Evolutionary conservation across 1,140 invertebrate species (phyloP).

Genomic region (Papilio polytes): DNA sequence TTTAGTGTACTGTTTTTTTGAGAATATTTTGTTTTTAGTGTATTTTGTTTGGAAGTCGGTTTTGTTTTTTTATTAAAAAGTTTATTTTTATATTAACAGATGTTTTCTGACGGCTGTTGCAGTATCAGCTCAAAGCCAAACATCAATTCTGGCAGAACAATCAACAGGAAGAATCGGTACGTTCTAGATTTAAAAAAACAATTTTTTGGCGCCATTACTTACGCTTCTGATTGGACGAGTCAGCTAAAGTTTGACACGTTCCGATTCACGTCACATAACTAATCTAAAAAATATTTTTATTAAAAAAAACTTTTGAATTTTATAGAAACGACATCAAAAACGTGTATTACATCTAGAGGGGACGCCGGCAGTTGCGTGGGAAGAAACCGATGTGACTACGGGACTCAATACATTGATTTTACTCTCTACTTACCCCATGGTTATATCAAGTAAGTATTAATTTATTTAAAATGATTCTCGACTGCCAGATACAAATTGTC

Average conservation of each 20-base stretch:
- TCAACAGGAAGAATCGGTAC: not conserved
- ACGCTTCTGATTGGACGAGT: not conserved
- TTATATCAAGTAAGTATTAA: slow-evolving; percentile 17
- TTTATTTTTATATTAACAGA: slow-evolving; percentile 3
- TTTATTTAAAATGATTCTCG: not conserved
- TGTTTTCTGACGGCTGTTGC: not conserved
- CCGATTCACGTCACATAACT: not conserved
- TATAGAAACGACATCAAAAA: not conserved
- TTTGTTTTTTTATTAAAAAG: no score
- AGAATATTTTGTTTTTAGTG: no score
- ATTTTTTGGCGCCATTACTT: not conserved
- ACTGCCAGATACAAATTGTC: no score
- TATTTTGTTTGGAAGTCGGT: no score
- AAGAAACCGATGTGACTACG: slow-evolving; percentile 12
- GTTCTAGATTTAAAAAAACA: not conserved
- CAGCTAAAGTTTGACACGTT: not conserved
- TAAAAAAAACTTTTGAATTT: not conserved
- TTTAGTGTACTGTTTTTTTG: no score
- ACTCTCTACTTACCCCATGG: slow-evolving; percentile 30
- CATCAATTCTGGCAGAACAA: not conserved
- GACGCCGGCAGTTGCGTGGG: slow-evolving; percentile 17
- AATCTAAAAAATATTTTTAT: not conserved
- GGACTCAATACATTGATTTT: not conserved
- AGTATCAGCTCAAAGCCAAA: not conserved
- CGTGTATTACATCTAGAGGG: not conserved